Percentiles rank a stretch among this genome's conserved stretches.
phyloP scores from a whole-genome alignment of 2,113 vertebrate genomes.

The Chionis minor region DNA sequence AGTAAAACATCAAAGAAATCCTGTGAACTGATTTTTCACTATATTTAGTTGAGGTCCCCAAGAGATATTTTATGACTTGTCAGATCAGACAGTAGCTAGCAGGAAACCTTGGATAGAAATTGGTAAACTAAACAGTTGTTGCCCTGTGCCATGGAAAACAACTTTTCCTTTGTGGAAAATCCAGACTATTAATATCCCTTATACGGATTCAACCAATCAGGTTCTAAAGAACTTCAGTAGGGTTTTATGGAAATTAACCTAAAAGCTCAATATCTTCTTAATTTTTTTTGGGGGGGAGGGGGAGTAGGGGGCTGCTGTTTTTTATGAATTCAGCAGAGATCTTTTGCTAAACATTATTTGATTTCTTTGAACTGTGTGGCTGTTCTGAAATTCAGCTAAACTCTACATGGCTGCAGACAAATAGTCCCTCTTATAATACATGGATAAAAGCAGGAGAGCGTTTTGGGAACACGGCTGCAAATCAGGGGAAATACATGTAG shows the following conservation, averaged over 20 bases:
- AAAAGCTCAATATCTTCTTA: not conserved
- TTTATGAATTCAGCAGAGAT: not conserved
- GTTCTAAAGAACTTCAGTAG: not conserved
- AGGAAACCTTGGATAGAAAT: not conserved
- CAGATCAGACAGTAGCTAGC: not conserved
- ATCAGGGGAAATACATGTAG: not conserved
- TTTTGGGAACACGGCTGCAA: not conserved
- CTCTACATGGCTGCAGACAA: not conserved
- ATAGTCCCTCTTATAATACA: not conserved
- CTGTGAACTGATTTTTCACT: not conserved
- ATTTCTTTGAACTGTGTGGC: not conserved
- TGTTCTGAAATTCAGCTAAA: not conserved
- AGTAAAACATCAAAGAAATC: slow-evolving; percentile 28
- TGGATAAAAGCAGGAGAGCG: not conserved
- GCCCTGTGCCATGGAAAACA: not conserved
- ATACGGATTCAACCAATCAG: not conserved
- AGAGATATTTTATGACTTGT: not conserved
- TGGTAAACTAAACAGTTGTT: not conserved
- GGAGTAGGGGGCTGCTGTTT: accelerated
- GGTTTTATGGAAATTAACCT: not conserved
- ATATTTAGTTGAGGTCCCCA: not conserved
- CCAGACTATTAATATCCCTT: not conserved
- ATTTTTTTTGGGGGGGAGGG: too few relatives aligned
- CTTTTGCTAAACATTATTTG: not conserved
- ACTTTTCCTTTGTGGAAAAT: not conserved